Evolutionary conservation across 23 tunicate genomes (phyloP).

Genomic region (Ciona savignyi): DNA sequence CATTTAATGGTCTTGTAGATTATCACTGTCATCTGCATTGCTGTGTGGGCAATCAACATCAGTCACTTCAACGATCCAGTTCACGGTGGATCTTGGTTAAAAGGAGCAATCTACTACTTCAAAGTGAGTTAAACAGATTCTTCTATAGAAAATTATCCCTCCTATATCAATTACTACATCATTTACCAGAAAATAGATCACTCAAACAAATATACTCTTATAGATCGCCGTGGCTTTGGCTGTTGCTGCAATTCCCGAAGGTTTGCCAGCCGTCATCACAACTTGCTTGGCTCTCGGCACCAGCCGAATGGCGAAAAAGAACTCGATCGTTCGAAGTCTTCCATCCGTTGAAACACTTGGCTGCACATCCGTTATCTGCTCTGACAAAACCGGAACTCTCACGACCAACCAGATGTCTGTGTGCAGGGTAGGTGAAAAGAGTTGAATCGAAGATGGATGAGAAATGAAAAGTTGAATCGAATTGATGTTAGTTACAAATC

Average conservation of each 20-base stretch:
- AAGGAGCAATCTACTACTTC: conserved; percentile 99
- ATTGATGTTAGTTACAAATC: too few species aligned
- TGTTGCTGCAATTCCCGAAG: conserved; percentile 99
- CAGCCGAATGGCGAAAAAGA: conserved; percentile 97
- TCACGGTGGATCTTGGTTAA: conserved; percentile 98
- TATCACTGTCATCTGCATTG: conserved; percentile 89
- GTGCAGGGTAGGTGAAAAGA: conserved; percentile 29
- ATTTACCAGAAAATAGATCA: too few species aligned
- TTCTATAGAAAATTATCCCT: too few species aligned
- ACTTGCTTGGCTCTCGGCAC: conserved; percentile 99
- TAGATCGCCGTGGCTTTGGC: conserved; percentile 97
- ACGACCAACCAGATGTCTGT: conserved; percentile 99
- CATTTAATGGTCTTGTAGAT: too few species aligned
- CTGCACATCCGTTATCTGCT: conserved; percentile 99
- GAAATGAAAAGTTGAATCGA: too few species aligned
- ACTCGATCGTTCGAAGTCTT: conserved; percentile 93
- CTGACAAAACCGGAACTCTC: conserved; percentile 97
- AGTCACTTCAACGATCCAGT: conserved; percentile 99
- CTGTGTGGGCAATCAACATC: conserved; percentile 99
- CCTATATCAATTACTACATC: too few species aligned
- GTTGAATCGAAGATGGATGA: too few species aligned
- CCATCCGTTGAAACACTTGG: conserved; percentile 99
- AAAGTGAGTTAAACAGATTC: conserved; percentile 42
- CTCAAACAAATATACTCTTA: too few species aligned
- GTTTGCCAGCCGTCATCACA: conserved; percentile 99